Evolutionary conservation across 2,797 vertebrate species (phyloP).

Genomic region (Philypnodon macrostomus): DNA sequence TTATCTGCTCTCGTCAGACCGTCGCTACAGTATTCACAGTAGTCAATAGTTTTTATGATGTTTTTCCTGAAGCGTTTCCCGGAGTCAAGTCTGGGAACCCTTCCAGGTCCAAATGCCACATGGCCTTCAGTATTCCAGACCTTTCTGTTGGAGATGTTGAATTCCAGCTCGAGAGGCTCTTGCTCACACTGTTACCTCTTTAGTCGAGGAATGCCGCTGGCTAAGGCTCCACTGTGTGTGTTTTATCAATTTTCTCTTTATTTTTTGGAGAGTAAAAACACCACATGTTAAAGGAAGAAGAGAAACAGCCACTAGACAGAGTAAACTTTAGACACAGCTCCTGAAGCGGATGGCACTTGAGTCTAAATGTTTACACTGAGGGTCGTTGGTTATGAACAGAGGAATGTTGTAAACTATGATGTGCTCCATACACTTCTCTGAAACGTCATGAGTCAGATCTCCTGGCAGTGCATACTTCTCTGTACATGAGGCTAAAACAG

Average conservation of each 20-base stretch:
- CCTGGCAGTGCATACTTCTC: constrained; percentile 52
- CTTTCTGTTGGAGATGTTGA: constrained; percentile 45
- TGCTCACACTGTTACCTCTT: constrained; percentile 20
- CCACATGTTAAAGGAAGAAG: constrained; percentile 22
- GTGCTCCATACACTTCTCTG: constrained; percentile 46
- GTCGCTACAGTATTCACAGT: constrained; percentile 4
- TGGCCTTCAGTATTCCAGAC: constrained; percentile 57
- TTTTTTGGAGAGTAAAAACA: constrained; percentile 26
- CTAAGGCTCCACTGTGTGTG: constrained; percentile 37
- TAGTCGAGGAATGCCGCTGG: constrained; percentile 33
- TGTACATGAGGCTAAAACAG: constrained; percentile 28
- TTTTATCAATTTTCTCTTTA: constrained; percentile 42
- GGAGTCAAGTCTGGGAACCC: constrained; percentile 41
- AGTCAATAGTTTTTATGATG: constrained; percentile 29
- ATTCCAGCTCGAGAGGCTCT: constrained; percentile 44
- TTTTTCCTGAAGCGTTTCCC: constrained; percentile 7
- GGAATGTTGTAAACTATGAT: constrained; percentile 53
- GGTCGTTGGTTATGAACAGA: constrained; percentile 56
- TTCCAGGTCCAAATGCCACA: constrained; percentile 56
- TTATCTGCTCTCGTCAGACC: constrained; percentile 4
- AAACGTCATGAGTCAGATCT: constrained; percentile 68
- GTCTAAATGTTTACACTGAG: constrained; percentile 69
- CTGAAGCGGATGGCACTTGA: constrained; percentile 52
- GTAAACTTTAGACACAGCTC: constrained; percentile 32
- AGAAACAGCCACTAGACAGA: constrained; percentile 11